Evolutionary conservation across 2,888 invertebrate genomes (phyloP).

Genomic region (Minunthozetes semirufus): DNA sequence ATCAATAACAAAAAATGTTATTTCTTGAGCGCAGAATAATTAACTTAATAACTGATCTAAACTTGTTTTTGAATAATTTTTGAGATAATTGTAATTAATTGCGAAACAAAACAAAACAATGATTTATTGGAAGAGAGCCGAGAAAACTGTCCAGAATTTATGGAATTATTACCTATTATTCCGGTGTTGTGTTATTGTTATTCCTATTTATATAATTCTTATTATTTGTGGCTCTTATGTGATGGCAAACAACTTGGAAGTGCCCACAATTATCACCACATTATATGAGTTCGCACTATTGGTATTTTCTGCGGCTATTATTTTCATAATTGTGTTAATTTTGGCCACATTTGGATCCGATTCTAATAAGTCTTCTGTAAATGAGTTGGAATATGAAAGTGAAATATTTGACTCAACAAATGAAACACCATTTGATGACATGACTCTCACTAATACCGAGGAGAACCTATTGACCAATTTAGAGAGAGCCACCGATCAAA

Average conservation of each 20-base stretch:
- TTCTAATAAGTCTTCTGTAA: background rate
- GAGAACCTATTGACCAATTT: background rate
- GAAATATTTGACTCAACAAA: background rate
- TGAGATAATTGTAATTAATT: too few relatives aligned
- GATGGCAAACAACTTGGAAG: conserved; percentile 8
- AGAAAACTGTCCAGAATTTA: background rate
- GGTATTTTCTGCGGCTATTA: conserved; percentile 31
- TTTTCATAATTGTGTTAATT: conserved; percentile 33
- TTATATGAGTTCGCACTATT: conserved; percentile 29
- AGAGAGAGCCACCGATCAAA: conserved; percentile 18
- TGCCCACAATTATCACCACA: conserved; percentile 8
- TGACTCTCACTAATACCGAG: conserved; percentile 1
- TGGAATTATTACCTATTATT: conserved; percentile 33
- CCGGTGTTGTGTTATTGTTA: conserved; percentile 29
- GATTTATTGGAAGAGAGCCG: conserved; percentile 12
- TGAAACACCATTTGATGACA: conserved; percentile 1
- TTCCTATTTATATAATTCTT: conserved; percentile 33
- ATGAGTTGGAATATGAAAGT: background rate
- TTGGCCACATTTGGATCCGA: conserved; percentile 33
- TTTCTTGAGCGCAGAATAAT: too few relatives aligned
- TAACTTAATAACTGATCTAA: too few relatives aligned
- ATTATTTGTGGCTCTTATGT: conserved; percentile 17
- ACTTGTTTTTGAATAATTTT: too few relatives aligned
- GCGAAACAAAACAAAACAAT: background rate
- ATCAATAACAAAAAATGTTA: too few relatives aligned